Base-by-base conservation (phyloP, 1,140 invertebrate species). In the Oryzaephilus surinamensis region DNA sequence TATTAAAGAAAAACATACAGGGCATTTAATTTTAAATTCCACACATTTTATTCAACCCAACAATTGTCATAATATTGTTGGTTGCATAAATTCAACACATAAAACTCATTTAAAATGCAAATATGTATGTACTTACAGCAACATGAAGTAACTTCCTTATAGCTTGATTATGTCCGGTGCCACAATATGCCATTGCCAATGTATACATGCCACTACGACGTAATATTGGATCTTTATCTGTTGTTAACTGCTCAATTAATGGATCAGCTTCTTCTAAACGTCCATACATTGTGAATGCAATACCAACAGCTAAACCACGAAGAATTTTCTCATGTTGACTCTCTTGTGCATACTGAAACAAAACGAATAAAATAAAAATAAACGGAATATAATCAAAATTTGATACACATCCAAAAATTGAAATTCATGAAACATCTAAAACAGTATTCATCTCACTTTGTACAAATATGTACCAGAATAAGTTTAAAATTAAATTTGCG, bases 311-410 rank as follows among this genome's bases (percentile, higher is more conserved):
- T 31, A 99, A 65, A 26, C 95, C 95, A 29, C 95, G 75, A 14
- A 97, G 70, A 54, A 99, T 99, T 65, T 99, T 99, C 60, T 99
- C 97, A 60, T 99, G 96, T 55, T 97, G 92, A 6, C 92, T 97
- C 58, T 97, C 93, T 48, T 70, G 67, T 0, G 66, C 65, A 51
- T 70, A 70, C 58, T 62, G 43, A 32, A 61, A 57, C 14, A 34
- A 36, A 44, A 38, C 41, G 38, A 11, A 27, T 14, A 26, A 32
- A 10, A 36, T 36, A 20, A 42, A 36, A n/a, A n/a, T n/a, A n/a
- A n/a, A n/a, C n/a, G n/a, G n/a, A n/a, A n/a, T n/a, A n/a, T n/a
- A n/a, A n/a, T n/a, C n/a, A n/a, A n/a, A n/a, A n/a, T n/a, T n/a
- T n/a, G n/a, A n/a, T n/a, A n/a, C n/a, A n/a, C n/a, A n/a, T n/a